Evolutionary conservation across 2,888 invertebrate species (phyloP).

Genomic region (Tetrapedia diversipes): DNA sequence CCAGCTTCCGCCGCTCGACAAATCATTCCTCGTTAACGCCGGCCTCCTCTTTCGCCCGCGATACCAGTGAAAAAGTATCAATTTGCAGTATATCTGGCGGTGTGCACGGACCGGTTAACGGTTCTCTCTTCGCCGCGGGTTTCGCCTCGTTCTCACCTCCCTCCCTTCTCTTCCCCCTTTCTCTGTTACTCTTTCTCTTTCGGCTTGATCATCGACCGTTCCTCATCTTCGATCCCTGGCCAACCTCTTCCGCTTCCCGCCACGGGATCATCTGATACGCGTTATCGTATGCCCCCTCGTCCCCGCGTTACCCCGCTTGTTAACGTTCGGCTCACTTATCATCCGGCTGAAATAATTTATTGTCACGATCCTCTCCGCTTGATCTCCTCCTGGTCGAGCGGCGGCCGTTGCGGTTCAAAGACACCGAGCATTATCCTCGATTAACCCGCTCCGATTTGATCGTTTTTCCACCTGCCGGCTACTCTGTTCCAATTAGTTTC

Average conservation of each 20-base stretch:
- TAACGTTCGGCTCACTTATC: slow-evolving; percentile 34
- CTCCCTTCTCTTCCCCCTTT: not conserved
- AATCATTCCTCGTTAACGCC: slow-evolving; percentile 77
- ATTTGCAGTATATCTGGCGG: slow-evolving; percentile 66
- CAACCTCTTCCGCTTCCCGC: slow-evolving; percentile 33
- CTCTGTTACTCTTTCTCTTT: too few species aligned
- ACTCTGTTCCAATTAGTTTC: slow-evolving; percentile 20
- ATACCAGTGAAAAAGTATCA: slow-evolving; percentile 68
- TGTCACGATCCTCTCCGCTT: slow-evolving; percentile 1
- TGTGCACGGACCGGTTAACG: slow-evolving; percentile 55
- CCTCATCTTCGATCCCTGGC: slow-evolving; percentile 39
- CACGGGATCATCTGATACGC: slow-evolving; percentile 36
- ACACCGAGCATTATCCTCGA: slow-evolving; percentile 31
- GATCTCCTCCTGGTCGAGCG: not conserved
- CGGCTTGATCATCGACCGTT: slow-evolving; percentile 29
- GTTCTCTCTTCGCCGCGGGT: slow-evolving; percentile 40
- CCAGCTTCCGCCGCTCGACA: slow-evolving; percentile 66
- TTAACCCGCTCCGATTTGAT: slow-evolving; percentile 31
- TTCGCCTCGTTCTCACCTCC: not conserved
- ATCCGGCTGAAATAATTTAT: slow-evolving; percentile 38
- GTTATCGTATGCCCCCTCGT: slow-evolving; percentile 28
- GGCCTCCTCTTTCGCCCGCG: slow-evolving; percentile 49
- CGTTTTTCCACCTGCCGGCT: slow-evolving; percentile 21
- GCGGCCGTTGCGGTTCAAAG: slow-evolving; percentile 11
- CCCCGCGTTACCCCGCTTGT: not conserved